These are phyloP conservation scores for Tetramorium alpestre DNA, from an alignment of 1,140 invertebrate genomes.

Conservation along the genomic window DNA sequence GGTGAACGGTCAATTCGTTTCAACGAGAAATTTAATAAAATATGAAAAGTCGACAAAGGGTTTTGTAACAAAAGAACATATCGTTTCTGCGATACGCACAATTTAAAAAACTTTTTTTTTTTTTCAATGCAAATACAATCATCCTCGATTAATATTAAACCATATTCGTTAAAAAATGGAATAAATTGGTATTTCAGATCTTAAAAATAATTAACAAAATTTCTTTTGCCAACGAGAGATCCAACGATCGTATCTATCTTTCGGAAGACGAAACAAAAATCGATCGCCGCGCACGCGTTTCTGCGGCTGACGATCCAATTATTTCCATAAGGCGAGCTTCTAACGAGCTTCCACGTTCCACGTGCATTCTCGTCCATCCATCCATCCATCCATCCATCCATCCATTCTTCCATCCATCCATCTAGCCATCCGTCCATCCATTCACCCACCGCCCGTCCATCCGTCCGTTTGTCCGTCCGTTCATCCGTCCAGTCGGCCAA, in stretches of 20 bases:
- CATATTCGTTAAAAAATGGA: not conserved
- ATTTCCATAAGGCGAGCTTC: constrained; percentile 68
- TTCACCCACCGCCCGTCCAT: not conserved
- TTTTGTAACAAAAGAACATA: not conserved
- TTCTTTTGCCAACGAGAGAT: not conserved
- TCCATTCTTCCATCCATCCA: not conserved
- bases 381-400: constrained; percentile 10
- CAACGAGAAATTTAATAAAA: not conserved
- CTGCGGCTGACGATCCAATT: constrained; percentile 66
- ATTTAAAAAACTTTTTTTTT: constrained; percentile 11
- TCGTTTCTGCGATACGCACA: not conserved
- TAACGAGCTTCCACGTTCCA: constrained; percentile 56
- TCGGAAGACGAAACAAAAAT: constrained; percentile 10
- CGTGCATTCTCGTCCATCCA: constrained; percentile 26
- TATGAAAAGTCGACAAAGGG: not conserved
- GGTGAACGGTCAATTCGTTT: not conserved
- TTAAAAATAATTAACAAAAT: not conserved
- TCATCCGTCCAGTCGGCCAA: constrained; percentile 46
- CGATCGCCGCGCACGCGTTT: constrained; percentile 25
- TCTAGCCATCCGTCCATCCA: not conserved
- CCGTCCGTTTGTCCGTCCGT: not conserved
- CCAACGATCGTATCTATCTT: not conserved
- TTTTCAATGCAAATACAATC: not conserved
- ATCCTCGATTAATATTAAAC: not conserved
- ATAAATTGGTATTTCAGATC: not conserved